Conservation (phyloP, 2,888 invertebrate species). For the Archips xylosteana region DNA sequence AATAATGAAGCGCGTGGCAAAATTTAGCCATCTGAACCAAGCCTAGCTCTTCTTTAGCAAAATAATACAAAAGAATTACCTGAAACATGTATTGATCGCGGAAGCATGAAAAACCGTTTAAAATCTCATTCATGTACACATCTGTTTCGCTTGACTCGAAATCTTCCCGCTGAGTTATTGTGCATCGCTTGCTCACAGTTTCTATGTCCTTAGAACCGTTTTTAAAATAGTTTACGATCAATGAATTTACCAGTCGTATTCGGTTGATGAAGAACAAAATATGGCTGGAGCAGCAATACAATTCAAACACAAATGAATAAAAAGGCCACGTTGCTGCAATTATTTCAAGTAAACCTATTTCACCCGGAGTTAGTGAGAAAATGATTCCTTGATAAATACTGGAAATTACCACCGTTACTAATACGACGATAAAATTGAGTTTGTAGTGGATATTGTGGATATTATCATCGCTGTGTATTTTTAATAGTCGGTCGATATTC, state of each 20-base stretch:
- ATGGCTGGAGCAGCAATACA: constrained; percentile 57
- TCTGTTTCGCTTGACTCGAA: constrained; percentile 51
- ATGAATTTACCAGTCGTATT: constrained; percentile 60
- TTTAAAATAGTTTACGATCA: constrained; percentile 60
- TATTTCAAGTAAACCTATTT: constrained; percentile 10
- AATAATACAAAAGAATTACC: constrained; percentile 41
- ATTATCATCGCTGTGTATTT: background rate
- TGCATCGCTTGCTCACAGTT: constrained; percentile 10
- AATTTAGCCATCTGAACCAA: too few species aligned
- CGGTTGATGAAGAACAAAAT: constrained; percentile 60
- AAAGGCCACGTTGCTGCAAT: background rate
- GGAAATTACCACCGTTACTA: background rate
- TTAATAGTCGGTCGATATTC: constrained; percentile 15
- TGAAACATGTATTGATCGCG: constrained; percentile 50
- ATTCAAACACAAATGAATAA: constrained; percentile 21
- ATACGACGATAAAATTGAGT: background rate
- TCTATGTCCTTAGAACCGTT: background rate
- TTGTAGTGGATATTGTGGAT: constrained; percentile 19
- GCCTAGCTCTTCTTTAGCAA: too few species aligned
- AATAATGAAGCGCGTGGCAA: too few species aligned
- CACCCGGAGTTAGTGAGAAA: constrained; percentile 5
- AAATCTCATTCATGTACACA: constrained; percentile 51
- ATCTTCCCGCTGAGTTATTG: constrained; percentile 49
- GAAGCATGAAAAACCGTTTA: constrained; percentile 49
- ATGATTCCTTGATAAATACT: constrained; percentile 26